phyloP scores from a whole-genome alignment of 2,797 vertebrate species.

The Perodicticus potto region DNA sequence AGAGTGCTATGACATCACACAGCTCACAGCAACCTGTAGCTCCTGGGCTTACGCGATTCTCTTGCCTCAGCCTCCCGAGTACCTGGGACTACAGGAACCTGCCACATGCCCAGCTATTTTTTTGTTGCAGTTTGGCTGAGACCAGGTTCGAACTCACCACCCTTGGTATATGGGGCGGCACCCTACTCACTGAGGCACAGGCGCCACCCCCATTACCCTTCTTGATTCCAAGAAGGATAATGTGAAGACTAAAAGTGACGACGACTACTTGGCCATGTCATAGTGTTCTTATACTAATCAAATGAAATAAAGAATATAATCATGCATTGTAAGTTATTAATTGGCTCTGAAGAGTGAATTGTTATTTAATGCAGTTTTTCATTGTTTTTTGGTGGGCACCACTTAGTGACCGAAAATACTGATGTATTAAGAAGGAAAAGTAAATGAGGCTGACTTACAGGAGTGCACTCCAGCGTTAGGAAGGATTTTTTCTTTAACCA shows the following conservation, averaged over 20 bases:
- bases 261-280: not conserved
- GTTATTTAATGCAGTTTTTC: not conserved
- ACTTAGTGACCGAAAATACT: not conserved
- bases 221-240: not conserved
- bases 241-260: not conserved
- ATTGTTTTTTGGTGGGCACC: not conserved
- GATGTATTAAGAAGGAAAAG: not conserved
- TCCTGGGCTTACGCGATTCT: too few species aligned
- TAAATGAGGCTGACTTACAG: not conserved
- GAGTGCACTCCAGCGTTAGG: not conserved
- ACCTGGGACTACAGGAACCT: too few species aligned
- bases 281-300: not conserved
- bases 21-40: too few species aligned
- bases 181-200: too few species aligned
- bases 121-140: too few species aligned
- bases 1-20: too few species aligned
- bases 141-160: too few species aligned
- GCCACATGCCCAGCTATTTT: too few species aligned
- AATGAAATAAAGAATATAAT: not conserved
- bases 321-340: not conserved
- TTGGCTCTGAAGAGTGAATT: not conserved
- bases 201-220: not conserved
- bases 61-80: too few species aligned
- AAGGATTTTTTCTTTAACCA: not conserved
- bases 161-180: too few species aligned